Conservation (phyloP, 2,113 vertebrate species). For the Burhinus oedicnemus region DNA sequence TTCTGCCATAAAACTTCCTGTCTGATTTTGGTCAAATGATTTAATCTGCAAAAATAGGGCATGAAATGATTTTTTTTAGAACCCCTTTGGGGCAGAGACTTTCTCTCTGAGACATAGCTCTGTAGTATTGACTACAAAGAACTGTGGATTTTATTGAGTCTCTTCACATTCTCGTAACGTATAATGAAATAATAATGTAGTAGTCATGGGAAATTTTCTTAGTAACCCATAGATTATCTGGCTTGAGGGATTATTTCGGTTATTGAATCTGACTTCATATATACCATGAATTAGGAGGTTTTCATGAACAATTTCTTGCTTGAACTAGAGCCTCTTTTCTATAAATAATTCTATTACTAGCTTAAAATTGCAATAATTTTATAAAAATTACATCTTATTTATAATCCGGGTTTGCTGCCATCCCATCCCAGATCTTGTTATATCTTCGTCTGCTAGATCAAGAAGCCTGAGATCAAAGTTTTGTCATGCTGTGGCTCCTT, state of each 20-base stretch:
- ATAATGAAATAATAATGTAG: not conserved
- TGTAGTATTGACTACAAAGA: not conserved
- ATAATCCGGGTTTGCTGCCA: conserved; percentile 2
- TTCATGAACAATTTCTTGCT: not conserved
- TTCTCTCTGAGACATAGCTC: not conserved
- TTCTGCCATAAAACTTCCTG: not conserved
- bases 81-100: not conserved
- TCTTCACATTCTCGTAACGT: not conserved
- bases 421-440: conserved; percentile 8
- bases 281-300: not conserved
- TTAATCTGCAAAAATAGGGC: not conserved
- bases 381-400: not conserved
- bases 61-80: not conserved
- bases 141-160: not conserved
- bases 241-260: not conserved
- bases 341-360: not conserved
- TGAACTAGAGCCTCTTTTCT: not conserved
- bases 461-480: conserved; percentile 58
- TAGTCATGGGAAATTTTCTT: not conserved
- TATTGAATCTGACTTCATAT: not conserved
- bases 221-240: not conserved
- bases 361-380: not conserved
- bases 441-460: conserved; percentile 38
- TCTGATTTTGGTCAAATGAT: not conserved
- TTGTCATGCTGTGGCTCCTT: conserved; percentile 52